Evolutionary conservation across 2,888 invertebrate species (phyloP).

Genomic region (Spodoptera exigua): DNA sequence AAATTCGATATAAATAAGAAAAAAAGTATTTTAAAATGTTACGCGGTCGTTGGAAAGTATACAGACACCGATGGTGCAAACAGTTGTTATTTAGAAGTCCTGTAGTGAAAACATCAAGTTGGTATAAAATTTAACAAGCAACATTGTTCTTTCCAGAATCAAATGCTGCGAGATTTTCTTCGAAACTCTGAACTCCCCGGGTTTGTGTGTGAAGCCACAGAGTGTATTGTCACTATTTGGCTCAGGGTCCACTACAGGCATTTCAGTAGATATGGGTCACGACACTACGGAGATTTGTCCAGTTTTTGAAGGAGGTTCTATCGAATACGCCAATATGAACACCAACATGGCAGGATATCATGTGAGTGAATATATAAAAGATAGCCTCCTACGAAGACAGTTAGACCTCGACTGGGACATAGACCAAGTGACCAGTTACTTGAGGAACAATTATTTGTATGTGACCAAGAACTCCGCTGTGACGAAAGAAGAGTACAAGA

Average conservation of each 20-base stretch:
- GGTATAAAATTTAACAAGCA: too few species aligned
- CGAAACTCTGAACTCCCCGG: slow-evolving; percentile 77
- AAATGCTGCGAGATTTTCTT: slow-evolving; percentile 81
- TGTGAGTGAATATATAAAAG: slow-evolving; percentile 65
- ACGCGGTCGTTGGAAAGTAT: too few species aligned
- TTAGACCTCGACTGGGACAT: slow-evolving; percentile 53
- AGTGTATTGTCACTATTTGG: slow-evolving; percentile 75
- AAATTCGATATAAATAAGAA: too few species aligned
- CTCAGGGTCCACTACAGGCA: slow-evolving; percentile 76
- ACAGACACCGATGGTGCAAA: too few species aligned
- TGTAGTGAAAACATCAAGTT: too few species aligned
- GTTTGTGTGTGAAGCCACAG: slow-evolving; percentile 76
- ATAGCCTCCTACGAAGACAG: slow-evolving; percentile 58
- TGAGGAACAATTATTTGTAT: slow-evolving; percentile 53
- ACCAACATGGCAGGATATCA: slow-evolving; percentile 69
- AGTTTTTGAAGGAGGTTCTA: slow-evolving; percentile 76
- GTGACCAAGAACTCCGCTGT: slow-evolving; percentile 62
- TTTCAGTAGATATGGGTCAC: slow-evolving; percentile 79
- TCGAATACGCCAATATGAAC: slow-evolving; percentile 72
- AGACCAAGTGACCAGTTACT: slow-evolving; percentile 36
- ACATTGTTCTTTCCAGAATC: slow-evolving; percentile 63
- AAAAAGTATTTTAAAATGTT: too few species aligned
- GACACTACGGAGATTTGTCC: slow-evolving; percentile 72
- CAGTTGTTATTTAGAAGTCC: slow-evolving; percentile 1
- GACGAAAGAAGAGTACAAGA: slow-evolving; percentile 50